Percentiles rank a stretch among this genome's conserved stretches.
phyloP scores from a whole-genome alignment of 2,113 vertebrate species.

The Peucedramus taeniatus region DNA sequence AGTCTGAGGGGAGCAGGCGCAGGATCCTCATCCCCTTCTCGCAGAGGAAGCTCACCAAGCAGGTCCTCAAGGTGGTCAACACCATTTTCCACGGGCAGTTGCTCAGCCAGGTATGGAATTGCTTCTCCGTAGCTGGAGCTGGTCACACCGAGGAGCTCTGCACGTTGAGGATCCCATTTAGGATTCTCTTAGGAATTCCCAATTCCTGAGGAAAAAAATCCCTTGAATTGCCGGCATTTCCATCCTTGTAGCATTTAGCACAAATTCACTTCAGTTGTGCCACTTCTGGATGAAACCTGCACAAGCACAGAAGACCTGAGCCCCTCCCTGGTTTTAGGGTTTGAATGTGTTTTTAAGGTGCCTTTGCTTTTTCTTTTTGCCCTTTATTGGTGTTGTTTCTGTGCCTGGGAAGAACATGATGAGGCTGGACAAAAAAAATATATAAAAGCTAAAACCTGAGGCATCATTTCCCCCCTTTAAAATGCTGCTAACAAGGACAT shows the following conservation, averaged over 20 bases:
- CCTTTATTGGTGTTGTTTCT: background rate
- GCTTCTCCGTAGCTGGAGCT: background rate
- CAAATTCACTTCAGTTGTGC: background rate
- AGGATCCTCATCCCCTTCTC: constrained; percentile 95
- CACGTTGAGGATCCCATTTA: background rate
- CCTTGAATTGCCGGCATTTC: background rate
- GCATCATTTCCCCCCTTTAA: no score
- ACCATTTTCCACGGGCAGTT: constrained; percentile 99
- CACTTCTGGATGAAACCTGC: background rate
- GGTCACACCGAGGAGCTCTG: background rate
- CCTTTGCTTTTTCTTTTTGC: background rate
- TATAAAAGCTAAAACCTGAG: no score
- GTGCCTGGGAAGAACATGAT: background rate
- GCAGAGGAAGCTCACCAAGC: constrained; percentile 95
- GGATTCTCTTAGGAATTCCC: background rate
- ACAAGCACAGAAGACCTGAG: background rate
- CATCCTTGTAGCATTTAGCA: rapidly evolving
- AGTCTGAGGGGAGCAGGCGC: constrained; percentile 88
- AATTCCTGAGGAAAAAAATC: background rate
- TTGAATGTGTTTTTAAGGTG: background rate
- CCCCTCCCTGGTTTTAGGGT: background rate
- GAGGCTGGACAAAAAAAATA: background rate
- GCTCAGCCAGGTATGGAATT: constrained; percentile 90
- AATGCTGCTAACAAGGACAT: no score
- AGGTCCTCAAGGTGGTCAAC: constrained; percentile 98